Evolutionary conservation across 2,888 invertebrate genomes (phyloP), one percentile per base, ranked within the genome.

Genomic region (Diloba caeruleocephala): DNA sequence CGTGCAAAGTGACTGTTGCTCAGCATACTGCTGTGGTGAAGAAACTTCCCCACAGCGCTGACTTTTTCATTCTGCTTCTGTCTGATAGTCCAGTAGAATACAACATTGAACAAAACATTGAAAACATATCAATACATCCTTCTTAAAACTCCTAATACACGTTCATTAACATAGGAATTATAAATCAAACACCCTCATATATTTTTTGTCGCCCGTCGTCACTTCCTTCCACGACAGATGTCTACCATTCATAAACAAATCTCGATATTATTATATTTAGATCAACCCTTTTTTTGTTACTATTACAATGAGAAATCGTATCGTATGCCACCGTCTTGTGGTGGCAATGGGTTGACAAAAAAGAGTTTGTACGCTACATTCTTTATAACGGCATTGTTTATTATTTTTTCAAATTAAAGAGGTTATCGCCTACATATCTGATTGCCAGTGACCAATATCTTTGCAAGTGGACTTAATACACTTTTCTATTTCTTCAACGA

Each of bases 151-250:
- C 19, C n/a, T 3, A 32, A 37, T 26, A 36, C 10, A 48, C 51
- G 45, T 49, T 48, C 34, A 64, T 65, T 43, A 51, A 43, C 62
- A 68, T 56, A 37, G 70, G 37, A 59, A 64, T 55, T 57, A 66
- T 72, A 78, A 81, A 82, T 79, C 78, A 82, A 57, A 79, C 82
- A 79, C 81, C 78, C 81, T 71, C 76, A 64, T 64, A 56, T 74
- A 79, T 84, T 86, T 81, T 78, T 71, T 62, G 49, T 54, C 2
- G 1, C 38, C 59, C 69, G 74, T 79, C 84, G 70, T 84, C 87
- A 85, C 84, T 88, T 89, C 89, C 89, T 88, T 79, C 79, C 80
- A 72, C 76, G 76, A 74, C 90, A 89, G 88, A 89, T 89, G 89
- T 80, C 77, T 51, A 59, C 71, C 78, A 84, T 88, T 87, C 85